phyloP scores from a whole-genome alignment of 2,888 invertebrate genomes.

The Griposia aprilina region DNA sequence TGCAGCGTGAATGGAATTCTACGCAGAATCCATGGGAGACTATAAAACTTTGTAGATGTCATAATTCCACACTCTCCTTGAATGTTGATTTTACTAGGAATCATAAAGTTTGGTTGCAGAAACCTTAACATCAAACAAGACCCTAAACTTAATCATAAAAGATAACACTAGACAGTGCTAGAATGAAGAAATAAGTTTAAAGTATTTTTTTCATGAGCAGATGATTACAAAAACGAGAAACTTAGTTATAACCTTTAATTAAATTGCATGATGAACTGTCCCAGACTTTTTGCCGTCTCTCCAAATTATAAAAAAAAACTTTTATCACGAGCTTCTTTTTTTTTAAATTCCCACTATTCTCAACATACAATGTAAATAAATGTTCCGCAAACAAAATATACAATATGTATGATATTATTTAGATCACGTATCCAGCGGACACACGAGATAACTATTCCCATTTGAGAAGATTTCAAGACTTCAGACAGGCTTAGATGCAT shows the following conservation, averaged over 20 bases:
- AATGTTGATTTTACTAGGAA: constrained; percentile 30
- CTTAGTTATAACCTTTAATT: background rate
- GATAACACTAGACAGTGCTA: background rate
- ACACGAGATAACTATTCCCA: constrained; percentile 3
- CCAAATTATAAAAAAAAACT: background rate
- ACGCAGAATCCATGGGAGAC: background rate
- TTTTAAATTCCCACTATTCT: background rate
- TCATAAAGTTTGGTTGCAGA: constrained; percentile 24
- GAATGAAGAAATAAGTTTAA: background rate
- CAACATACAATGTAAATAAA: background rate
- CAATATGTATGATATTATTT: constrained; percentile 3
- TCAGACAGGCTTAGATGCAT: constrained; percentile 21
- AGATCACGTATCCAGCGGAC: constrained; percentile 12
- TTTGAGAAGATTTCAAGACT: constrained; percentile 25
- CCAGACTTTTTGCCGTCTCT: background rate
- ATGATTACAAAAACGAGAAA: constrained; percentile 14
- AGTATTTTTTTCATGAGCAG: background rate
- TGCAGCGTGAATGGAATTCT: constrained; percentile 26
- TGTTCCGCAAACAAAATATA: background rate
- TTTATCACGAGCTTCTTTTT: background rate
- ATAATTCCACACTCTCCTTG: constrained; percentile 30
- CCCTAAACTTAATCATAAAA: background rate
- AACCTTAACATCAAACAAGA: background rate
- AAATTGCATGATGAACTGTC: constrained; percentile 16
- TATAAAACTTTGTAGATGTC: constrained; percentile 38